Evolutionary conservation across 2,888 invertebrate genomes (phyloP), one percentile per base, ranked within the genome.

Genomic region (Orthosia gracilis): DNA sequence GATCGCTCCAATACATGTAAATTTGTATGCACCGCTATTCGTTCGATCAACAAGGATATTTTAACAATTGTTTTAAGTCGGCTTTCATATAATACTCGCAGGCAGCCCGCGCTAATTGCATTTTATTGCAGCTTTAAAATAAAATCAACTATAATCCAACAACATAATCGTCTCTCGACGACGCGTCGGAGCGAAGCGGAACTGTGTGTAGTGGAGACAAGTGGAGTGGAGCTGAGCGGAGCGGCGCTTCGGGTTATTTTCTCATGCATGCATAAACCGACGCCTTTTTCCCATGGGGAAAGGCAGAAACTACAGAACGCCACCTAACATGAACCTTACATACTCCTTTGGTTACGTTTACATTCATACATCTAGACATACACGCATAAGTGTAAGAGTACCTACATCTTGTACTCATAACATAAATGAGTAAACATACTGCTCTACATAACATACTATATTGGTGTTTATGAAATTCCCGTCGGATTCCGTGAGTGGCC

Each of bases 91-190:
- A 47, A 83, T 65, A 55, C 40, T 62, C 55, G 55, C 54, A 74
- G 69, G 63, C 49, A 26, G 40, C 31, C 18, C 23, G 47, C 15
- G 45, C n/a, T 64, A 69, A 83, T 83, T 66, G 70, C 65, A 73
- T 70, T 81, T 67, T 69, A 74, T 74, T 82, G 12, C 47, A 62
- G 67, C 66, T 69, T 77, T 78, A 57, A 67, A 78, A 73, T 73
- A 49, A 66, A 84, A 78, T 64, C 23, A 76, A 69, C 66, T 73
- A 58, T 80, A 80, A 76, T 71, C 75, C 61, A 61, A 71, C 62
- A 58, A 65, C 47, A 63, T 59, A 59, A 75, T 67, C 40, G 49
- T 18, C 26, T 17, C 45, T 47, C 12, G n/a, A 15, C 11, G 57
- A 23, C 17, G 61, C 15, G 15, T 12, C 4, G 18, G 4, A 23